Conservation (phyloP, 2,113 vertebrate species). For the Syngnathoides biaculeatus region DNA sequence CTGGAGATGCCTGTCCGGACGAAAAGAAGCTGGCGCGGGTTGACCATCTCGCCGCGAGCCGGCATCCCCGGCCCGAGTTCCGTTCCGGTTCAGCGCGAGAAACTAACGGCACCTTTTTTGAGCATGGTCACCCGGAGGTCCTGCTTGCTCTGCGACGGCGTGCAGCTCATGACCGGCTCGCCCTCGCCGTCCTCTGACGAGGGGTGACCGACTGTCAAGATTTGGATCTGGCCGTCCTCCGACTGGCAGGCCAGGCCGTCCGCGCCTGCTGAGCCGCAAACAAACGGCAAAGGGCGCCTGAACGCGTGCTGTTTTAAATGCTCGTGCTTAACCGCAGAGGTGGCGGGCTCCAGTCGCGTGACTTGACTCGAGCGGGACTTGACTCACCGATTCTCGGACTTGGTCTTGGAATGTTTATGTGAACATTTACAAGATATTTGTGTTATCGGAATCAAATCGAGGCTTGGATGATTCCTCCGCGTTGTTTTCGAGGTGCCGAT, state of each 20-base stretch:
- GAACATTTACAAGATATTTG: too few species aligned
- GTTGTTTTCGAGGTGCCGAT: too few species aligned
- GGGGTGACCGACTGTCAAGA: slow-evolving; percentile 82
- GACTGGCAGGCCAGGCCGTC: slow-evolving; percentile 83
- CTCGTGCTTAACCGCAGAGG: background rate
- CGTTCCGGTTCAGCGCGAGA: background rate
- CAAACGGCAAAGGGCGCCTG: slow-evolving; percentile 31
- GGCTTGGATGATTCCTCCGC: too few species aligned
- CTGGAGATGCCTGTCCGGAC: slow-evolving; percentile 86
- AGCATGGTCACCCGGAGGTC: slow-evolving; percentile 91
- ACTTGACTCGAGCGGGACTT: background rate
- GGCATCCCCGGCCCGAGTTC: too few species aligned
- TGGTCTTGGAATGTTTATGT: too few species aligned
- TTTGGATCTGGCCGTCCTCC: slow-evolving; percentile 86
- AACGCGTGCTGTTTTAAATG: background rate
- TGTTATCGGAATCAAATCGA: too few species aligned
- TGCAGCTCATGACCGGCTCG: slow-evolving; percentile 78
- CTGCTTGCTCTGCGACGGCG: slow-evolving; percentile 82
- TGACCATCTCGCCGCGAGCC: too few species aligned
- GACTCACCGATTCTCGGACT: too few species aligned
- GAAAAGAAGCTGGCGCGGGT: background rate
- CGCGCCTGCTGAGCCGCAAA: slow-evolving; percentile 77
- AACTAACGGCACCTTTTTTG: slow-evolving; percentile 83
- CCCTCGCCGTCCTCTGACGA: slow-evolving; percentile 77
- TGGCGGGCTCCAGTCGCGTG: background rate